Evolutionary conservation across 2,797 vertebrate species (phyloP).

Genomic region (Chelonia mydas): DNA sequence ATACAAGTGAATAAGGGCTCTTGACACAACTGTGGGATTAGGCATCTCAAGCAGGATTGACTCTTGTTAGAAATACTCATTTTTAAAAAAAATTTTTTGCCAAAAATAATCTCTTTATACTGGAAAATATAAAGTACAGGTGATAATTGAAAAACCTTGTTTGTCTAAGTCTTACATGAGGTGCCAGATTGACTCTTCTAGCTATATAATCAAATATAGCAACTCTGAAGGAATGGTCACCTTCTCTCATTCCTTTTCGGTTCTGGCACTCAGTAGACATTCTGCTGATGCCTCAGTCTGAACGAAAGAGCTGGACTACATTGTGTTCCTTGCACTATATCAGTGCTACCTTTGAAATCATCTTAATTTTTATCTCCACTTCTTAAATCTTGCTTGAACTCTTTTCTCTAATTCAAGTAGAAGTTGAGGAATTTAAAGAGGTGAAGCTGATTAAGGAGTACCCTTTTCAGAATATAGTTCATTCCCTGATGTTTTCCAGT

Average conservation of each 20-base stretch:
- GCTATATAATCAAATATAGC: neutral
- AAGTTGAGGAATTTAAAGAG: neutral
- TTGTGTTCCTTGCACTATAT: neutral
- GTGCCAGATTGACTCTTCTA: neutral
- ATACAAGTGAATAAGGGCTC: neutral
- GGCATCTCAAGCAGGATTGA: neutral
- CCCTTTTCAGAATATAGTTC: neutral
- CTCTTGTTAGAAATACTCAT: neutral
- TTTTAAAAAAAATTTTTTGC: neutral
- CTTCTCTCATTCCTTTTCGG: neutral
- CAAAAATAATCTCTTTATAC: neutral
- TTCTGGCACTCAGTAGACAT: neutral
- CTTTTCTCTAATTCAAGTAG: constrained; percentile 5
- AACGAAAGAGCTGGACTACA: neutral
- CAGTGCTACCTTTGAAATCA: neutral
- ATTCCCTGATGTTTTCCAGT: neutral
- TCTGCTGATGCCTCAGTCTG: neutral
- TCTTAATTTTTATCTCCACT: neutral
- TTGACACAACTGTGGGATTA: neutral
- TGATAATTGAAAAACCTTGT: neutral
- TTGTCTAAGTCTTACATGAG: neutral
- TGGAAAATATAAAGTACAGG: neutral
- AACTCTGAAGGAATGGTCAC: neutral
- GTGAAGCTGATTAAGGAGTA: neutral
- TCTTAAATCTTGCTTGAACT: constrained; percentile 5